Evolutionary conservation across 2,797 vertebrate species (phyloP), one percentile per base, ranked within the genome.

Genomic region (Sorex maritimensis): DNA sequence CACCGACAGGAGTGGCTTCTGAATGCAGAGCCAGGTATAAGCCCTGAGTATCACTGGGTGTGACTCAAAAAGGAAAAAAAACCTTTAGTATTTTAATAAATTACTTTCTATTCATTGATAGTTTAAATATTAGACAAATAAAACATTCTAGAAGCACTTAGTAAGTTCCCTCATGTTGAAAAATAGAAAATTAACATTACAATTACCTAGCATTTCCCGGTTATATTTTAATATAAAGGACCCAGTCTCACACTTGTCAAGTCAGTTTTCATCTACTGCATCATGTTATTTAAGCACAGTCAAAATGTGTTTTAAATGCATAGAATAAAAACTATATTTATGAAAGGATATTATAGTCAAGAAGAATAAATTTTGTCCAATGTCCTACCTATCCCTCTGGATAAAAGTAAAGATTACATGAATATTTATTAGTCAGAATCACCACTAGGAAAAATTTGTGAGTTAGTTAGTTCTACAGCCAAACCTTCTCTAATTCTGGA

Each of bases 221-320:
- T 86, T 68, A 68, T 21, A 81, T 68, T 68, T 69, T 75, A 87
- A 41, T 69, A 41, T 61, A 28, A 87, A 82, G 12, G 2, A 61
- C 12, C 10, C 49, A 81, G 30, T 55, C 61, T 92, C 49, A 81
- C 21, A 92, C 46, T 82, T 69, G 61, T 46, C n/a, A 82, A 82
- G 38, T 26, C 71, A 61, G 12, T 34, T 5, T 61, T 87, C 6
- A 24, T 89, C 34, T 73, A 73, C 19, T 41, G 73, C 3, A 85
- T 24, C 58, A 28, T 3, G 55, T 79, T 52, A 67, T 74, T 88
- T 30, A 80, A 34, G 17, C 23, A 58, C 19, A 6, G 24, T 1
- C 81, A 68, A 85, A 46, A 68, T 85, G 23, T 46, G 13, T 84
- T 44, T 68, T n/a, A 88, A 23, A 41, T 19, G 14, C 12, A 73